phyloP scores from a whole-genome alignment of 2,797 vertebrate genomes.

The Amazonetta brasiliensis region DNA sequence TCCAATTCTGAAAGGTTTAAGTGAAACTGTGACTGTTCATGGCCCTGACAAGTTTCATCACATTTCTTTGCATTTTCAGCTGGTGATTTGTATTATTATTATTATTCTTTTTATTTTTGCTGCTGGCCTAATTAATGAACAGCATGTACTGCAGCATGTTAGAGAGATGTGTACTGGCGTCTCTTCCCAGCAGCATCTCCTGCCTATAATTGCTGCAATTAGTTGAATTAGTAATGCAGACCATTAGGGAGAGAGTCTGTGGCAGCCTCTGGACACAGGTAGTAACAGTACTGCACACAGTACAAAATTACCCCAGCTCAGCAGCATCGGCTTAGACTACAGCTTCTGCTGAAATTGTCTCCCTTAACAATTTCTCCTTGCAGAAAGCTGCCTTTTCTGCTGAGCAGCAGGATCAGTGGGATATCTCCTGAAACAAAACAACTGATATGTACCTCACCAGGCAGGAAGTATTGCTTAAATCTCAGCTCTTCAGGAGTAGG shows the following conservation, averaged over 20 bases:
- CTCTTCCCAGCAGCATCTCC: constrained; percentile 70
- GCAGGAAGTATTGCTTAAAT: not conserved
- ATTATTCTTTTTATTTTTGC: not conserved
- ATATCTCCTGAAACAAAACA: not conserved
- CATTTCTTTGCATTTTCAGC: constrained; percentile 33
- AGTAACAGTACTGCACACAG: constrained; percentile 32
- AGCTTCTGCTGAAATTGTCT: not conserved
- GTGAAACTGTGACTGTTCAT: not conserved
- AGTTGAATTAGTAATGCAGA: constrained; percentile 76
- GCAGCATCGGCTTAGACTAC: not conserved
- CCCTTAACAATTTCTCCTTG: not conserved
- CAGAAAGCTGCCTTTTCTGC: not conserved
- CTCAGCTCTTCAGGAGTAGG: not conserved
- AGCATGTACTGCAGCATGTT: constrained; percentile 51
- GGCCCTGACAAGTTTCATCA: not conserved
- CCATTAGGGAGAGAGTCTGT: constrained; percentile 62
- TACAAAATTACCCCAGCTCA: constrained; percentile 42
- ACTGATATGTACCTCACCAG: not conserved
- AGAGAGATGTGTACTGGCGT: constrained; percentile 40
- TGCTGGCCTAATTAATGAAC: constrained; percentile 63
- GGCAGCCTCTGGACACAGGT: constrained; percentile 59
- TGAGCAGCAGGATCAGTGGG: not conserved
- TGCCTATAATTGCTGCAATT: constrained; percentile 78
- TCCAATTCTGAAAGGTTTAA: not conserved
- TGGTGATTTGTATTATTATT: not conserved